A percentile compares a stretch with the other conserved stretches of the same genome.
Evolutionary conservation across 1,140 invertebrate species (phyloP).

Genomic region (Pseudomyrmex dendroicus): DNA sequence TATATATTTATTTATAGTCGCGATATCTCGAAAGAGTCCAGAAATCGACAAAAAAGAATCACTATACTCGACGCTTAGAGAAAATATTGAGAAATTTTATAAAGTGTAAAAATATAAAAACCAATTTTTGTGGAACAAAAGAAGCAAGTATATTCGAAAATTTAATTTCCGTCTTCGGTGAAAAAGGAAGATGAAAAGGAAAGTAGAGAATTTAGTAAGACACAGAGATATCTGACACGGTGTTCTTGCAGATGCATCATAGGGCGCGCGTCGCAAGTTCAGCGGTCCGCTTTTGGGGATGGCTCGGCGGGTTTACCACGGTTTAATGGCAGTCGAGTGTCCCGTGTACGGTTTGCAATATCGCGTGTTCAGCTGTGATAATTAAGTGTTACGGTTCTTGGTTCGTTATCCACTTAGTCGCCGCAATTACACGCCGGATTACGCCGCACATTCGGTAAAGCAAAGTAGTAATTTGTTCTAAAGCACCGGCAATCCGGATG

Average conservation of each 20-base stretch:
- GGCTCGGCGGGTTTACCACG: constrained; percentile 35
- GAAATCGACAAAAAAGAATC: background rate
- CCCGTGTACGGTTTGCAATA: constrained; percentile 51
- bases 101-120: no score
- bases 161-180: background rate
- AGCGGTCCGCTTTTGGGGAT: constrained; percentile 16
- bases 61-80: background rate
- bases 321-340: constrained; percentile 49
- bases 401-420: constrained; percentile 69
- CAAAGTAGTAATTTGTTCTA: constrained; percentile 61
- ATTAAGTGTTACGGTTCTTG: constrained; percentile 70
- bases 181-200: background rate
- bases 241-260: background rate
- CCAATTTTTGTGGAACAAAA: no score
- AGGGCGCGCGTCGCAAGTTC: constrained; percentile 9
- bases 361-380: constrained; percentile 66
- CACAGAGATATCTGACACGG: background rate
- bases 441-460: constrained; percentile 61
- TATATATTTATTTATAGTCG: no score
- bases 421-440: constrained; percentile 63
- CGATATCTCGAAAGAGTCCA: background rate
- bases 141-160: background rate
- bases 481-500: constrained; percentile 50
- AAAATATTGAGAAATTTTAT: no score
- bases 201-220: background rate